Conservation (phyloP, 2,888 invertebrate species). For the Trissonchulus sp. region DNA sequence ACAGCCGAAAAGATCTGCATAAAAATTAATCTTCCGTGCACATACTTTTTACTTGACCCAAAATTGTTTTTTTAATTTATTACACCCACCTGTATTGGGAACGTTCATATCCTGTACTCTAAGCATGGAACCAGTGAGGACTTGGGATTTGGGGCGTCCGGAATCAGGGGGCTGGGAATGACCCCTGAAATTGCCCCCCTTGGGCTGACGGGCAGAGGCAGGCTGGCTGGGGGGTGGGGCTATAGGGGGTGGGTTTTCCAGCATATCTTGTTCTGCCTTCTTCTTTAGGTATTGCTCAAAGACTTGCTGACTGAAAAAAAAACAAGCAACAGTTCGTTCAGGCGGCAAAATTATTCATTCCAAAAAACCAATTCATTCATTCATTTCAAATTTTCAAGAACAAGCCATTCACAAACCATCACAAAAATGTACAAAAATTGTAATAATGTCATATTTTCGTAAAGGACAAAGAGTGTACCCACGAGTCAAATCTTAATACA, state of each 20-base stretch:
- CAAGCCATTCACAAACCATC: no score
- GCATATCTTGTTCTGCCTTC: conserved; percentile 30
- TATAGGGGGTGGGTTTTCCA: conserved; percentile 18
- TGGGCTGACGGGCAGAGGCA: neutral
- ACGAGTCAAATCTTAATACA: no score
- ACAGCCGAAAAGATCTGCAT: no score
- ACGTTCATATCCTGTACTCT: no score
- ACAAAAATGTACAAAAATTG: no score
- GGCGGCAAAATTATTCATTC: neutral
- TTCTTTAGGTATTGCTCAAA: conserved; percentile 29
- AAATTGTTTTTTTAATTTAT: no score
- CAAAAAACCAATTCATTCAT: neutral
- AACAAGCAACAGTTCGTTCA: neutral
- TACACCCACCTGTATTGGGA: no score
- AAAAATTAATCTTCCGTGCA: no score
- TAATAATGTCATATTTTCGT: no score
- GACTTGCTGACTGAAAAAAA: conserved; percentile 29
- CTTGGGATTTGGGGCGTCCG: conserved; percentile 29
- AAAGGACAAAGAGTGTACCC: no score
- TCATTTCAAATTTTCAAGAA: no score
- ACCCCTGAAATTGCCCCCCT: neutral
- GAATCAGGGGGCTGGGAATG: conserved; percentile 29
- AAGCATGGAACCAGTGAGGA: neutral
- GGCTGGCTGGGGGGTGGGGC: neutral
- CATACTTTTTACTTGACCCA: no score